Evolutionary conservation across 2,113 vertebrate genomes (phyloP).

Genomic region (Callospermophilus lateralis): DNA sequence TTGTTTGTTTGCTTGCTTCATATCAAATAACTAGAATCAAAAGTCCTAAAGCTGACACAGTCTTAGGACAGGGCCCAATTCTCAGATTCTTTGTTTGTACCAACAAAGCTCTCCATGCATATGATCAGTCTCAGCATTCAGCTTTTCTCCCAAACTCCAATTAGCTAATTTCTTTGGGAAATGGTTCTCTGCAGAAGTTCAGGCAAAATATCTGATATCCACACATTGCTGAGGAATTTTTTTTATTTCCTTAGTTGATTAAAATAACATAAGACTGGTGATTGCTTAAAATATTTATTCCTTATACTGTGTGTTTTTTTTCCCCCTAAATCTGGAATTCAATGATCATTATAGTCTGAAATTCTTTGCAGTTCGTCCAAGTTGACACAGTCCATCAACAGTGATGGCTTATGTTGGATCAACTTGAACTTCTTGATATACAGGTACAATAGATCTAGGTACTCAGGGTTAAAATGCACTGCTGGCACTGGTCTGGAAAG

Average conservation of each 20-base stretch:
- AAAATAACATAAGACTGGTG: not conserved
- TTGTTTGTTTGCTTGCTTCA: too few relatives aligned
- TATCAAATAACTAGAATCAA: too few relatives aligned
- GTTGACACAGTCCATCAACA: not conserved
- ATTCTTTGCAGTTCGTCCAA: not conserved
- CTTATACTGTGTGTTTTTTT: not conserved
- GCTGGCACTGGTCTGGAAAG: not conserved
- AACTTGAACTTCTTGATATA: not conserved
- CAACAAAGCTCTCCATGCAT: not conserved
- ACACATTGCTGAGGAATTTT: not conserved
- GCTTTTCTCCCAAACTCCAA: not conserved
- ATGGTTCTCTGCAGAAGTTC: not conserved
- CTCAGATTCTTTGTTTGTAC: not conserved
- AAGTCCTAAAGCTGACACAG: not conserved
- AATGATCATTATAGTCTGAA: not conserved
- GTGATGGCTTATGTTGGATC: not conserved
- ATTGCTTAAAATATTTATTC: slow-evolving; percentile 39
- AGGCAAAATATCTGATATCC: not conserved
- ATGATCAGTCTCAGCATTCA: not conserved
- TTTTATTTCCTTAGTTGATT: not conserved
- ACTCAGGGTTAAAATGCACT: not conserved
- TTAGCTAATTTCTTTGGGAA: not conserved
- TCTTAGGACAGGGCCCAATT: not conserved
- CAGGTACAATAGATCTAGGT: not conserved
- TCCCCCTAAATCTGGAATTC: not conserved